phyloP scores from a whole-genome alignment of 2,888 invertebrate genomes.

The Teleiodes luculella region DNA sequence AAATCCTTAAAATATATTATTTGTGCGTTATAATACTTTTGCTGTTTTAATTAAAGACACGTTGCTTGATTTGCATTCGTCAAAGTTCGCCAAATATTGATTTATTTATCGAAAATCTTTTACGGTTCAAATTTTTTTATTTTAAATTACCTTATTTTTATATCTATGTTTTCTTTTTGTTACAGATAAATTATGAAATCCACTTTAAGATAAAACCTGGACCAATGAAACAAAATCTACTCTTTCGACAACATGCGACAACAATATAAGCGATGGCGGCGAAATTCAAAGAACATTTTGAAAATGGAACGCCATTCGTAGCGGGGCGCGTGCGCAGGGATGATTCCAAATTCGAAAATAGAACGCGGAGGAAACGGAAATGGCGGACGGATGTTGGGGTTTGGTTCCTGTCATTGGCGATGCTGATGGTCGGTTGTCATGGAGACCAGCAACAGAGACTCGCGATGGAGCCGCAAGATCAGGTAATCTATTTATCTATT shows the following conservation, averaged over 20 bases:
- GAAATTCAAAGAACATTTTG: constrained; percentile 44
- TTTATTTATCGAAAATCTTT: too few relatives aligned
- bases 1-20: too few relatives aligned
- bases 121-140: too few relatives aligned
- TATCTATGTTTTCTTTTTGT: constrained; percentile 38
- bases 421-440: constrained; percentile 56
- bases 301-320: constrained; percentile 50
- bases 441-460: constrained; percentile 86
- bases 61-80: too few relatives aligned
- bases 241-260: constrained; percentile 53
- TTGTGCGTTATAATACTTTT: too few relatives aligned
- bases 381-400: constrained; percentile 53
- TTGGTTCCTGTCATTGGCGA: constrained; percentile 48
- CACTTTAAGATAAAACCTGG: constrained; percentile 32
- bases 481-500: constrained; percentile 45
- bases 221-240: constrained; percentile 42
- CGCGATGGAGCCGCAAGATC: constrained; percentile 94
- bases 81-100: too few relatives aligned
- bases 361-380: constrained; percentile 52
- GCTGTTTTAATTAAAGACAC: too few relatives aligned
- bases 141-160: too few relatives aligned
- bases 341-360: constrained; percentile 56
- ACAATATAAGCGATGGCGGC: constrained; percentile 59
- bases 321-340: constrained; percentile 49
- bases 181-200: constrained; percentile 44